Base-by-base conservation (phyloP, 2,888 invertebrate species). In the Dascillus cervinus region DNA sequence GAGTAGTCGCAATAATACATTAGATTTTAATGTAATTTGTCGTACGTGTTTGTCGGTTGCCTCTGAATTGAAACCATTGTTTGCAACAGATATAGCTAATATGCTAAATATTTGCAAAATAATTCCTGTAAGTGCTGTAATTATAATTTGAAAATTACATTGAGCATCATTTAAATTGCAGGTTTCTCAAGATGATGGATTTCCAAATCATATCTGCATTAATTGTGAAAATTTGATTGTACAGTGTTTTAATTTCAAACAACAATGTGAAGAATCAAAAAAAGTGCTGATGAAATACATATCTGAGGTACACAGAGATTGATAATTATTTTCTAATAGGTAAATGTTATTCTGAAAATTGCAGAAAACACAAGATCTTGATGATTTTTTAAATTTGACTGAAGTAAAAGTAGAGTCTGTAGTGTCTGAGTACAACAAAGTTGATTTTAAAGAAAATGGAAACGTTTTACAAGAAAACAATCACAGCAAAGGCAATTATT, bases 171-270 rank as follows among this genome's bases (percentile, higher is more conserved):
- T 9, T 30, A 34, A 13, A 27, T 20, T 43, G 34, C 24, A 37
- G 50, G 47, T 42, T 39, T 13, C 35, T 11, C 17, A 31, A 37
- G 29, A 35, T 11, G 52, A 53, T 35, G 44, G 42, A 5, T 43
- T 44, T 11, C 54, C 55, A 2, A 36, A 37, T 19, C 35, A 49
- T 22, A 50, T 57, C 19, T 57, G 57, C 26, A 14, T 28, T 8
- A 38, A 28, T 15, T 57, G 57, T 31, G 22, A 45, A 3, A 32
- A 49, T 11, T 19, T 47, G 6, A 35, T 54, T 12, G 29, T 41
- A 9, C 43, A 52, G 28, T 42, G 46, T 38, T 54, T 46, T 20
- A 44, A 46, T 17, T 52, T 56, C 34, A 53, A 52, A 39, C 38
- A 49, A 22, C 37, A 46, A 29, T 56, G 56, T 40, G 32, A 43